Evolutionary conservation across 2,888 invertebrate genomes (phyloP), one percentile per base, ranked within the genome.

Genomic region (Brachyptera putata): DNA sequence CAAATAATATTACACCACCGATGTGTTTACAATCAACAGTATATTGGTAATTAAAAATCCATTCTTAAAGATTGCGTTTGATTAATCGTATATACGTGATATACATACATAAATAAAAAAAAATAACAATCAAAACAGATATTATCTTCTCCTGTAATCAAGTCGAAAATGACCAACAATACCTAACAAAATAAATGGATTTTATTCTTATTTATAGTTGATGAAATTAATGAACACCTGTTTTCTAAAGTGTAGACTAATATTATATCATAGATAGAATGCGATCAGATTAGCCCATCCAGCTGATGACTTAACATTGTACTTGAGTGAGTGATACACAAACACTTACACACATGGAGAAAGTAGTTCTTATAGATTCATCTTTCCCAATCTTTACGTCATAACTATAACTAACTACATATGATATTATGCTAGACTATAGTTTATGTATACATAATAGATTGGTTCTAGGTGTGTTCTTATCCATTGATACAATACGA

Each of bases 331-430:
- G 22, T 46, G 46, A 46, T 46, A 46, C n/a, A 46, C 30, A 21
- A n/a, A 26, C 14, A n/a, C n/a, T n/a, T n/a, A n/a, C n/a, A n/a
- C n/a, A n/a, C n/a, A n/a, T 16, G 21, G 30, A 50, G 34, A 50
- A 50, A 30, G 34, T 50, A 50, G 50, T 34, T 34, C 14, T n/a
- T n/a, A n/a, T n/a, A n/a, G n/a, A n/a, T n/a, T n/a, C 50, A 50
- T 50, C 34, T 50, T 34, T 50, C 50, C 18, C 34, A 50, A 50
- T 26, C 30, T n/a, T 50, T 50, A 21, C 50, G 30, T 30, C 26
- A 50, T 30, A 48, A 3, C 18, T 22, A 24, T 25, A 48, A 48
- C n/a, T n/a, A n/a, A n/a, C n/a, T n/a, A n/a, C n/a, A n/a, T 16
- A 39, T 39, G 16, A 4, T 39, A 39, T 39, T 9, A 9, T 39